A percentile compares a stretch with the other conserved stretches of the same genome.
Evolutionary conservation across 2,797 vertebrate genomes (phyloP).

Genomic region (Chloroceryle amazona): DNA sequence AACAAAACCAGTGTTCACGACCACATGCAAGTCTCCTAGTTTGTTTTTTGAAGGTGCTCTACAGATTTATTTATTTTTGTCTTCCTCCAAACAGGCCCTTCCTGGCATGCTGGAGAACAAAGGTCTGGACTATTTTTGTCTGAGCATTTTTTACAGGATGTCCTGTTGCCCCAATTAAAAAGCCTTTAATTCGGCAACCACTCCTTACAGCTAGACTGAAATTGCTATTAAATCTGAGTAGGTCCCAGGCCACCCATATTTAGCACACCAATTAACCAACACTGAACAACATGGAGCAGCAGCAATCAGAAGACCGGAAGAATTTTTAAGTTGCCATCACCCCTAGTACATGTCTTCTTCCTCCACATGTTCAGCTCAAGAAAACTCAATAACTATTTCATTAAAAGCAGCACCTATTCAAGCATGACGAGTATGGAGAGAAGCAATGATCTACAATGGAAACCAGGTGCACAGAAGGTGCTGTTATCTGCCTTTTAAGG

Average conservation of each 20-base stretch:
- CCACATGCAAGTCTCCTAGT: accelerated
- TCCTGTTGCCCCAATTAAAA: constrained; percentile 54
- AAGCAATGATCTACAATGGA: neutral
- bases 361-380: neutral
- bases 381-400: neutral
- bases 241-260: constrained; percentile 32
- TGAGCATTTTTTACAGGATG: neutral
- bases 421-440: neutral
- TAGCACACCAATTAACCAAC: neutral
- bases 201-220: neutral
- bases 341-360: accelerated
- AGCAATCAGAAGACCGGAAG: neutral
- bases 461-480: neutral
- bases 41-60: neutral
- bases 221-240: constrained; percentile 24
- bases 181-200: neutral
- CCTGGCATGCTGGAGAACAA: neutral
- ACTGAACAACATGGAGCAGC: accelerated
- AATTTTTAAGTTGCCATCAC: neutral
- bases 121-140: neutral
- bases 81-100: neutral
- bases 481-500: neutral
- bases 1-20: neutral
- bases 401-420: neutral
- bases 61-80: neutral